phyloP scores from a whole-genome alignment of 2,797 vertebrate genomes.

The Dallia pectoralis region DNA sequence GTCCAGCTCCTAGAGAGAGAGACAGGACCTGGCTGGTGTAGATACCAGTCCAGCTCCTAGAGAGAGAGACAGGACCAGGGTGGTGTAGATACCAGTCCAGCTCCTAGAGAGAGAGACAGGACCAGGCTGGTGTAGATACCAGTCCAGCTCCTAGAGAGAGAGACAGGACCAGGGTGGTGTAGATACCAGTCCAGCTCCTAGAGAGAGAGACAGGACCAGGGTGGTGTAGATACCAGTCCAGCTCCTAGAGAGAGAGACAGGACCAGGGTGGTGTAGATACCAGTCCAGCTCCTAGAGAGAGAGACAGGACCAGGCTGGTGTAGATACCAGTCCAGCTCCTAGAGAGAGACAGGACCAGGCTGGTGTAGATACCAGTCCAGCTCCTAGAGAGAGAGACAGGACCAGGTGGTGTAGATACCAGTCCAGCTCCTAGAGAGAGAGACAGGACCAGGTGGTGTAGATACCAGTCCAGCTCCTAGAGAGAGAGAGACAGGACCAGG shows the following conservation, averaged over 20 bases:
- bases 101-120: conserved; percentile 22
- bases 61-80: conserved; percentile 22
- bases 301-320: conserved; percentile 39
- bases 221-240: no score
- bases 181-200: no score
- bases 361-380: no score
- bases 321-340: no score
- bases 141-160: conserved; percentile 29
- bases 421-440: conserved; percentile 31
- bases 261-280: conserved; percentile 51
- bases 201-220: no score
- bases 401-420: conserved; percentile 53
- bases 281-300: conserved; percentile 32
- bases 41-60: conserved; percentile 47
- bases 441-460: conserved; percentile 36
- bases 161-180: conserved; percentile 39
- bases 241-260: conserved; percentile 23
- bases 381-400: conserved; percentile 22
- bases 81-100: no score
- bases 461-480: no score
- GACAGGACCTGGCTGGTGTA: conserved; percentile 37
- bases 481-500: no score
- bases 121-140: conserved; percentile 52
- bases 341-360: no score
- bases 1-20: no score